Evolutionary conservation across 2,888 invertebrate genomes (phyloP).

Genomic region (Spisula subtruncata): DNA sequence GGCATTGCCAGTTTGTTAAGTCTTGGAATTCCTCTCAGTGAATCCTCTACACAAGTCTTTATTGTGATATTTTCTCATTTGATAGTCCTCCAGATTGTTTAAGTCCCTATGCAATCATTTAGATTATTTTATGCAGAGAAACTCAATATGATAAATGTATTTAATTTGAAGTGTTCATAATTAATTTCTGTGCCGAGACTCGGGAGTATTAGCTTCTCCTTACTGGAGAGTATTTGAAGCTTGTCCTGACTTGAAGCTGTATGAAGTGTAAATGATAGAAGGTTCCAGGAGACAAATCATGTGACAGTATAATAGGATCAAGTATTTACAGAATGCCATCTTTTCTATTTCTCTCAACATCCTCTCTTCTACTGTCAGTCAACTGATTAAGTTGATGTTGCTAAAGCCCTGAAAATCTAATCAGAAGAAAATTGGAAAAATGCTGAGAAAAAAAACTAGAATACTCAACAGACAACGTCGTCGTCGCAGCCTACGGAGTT

Average conservation of each 20-base stretch:
- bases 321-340: slow-evolving; percentile 44
- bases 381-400: slow-evolving; percentile 48
- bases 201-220: neutral
- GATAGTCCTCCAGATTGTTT: too few species aligned
- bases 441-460: slow-evolving; percentile 12
- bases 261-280: neutral
- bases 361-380: slow-evolving; percentile 25
- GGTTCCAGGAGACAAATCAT: neutral
- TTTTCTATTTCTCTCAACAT: slow-evolving; percentile 16
- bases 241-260: too few species aligned
- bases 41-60: too few species aligned
- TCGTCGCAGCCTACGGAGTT: neutral
- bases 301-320: slow-evolving; percentile 35
- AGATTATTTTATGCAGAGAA: too few species aligned
- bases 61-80: too few species aligned
- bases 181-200: neutral
- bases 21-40: too few species aligned
- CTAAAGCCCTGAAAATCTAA: slow-evolving; percentile 45
- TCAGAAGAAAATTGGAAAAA: slow-evolving; percentile 49
- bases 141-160: neutral
- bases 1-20: too few species aligned
- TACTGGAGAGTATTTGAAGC: neutral
- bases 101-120: too few species aligned
- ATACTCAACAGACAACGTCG: neutral
- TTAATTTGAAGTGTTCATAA: slow-evolving; percentile 19